Evolutionary conservation across 2,113 vertebrate species (phyloP).

Genomic region (Balaeniceps rex): DNA sequence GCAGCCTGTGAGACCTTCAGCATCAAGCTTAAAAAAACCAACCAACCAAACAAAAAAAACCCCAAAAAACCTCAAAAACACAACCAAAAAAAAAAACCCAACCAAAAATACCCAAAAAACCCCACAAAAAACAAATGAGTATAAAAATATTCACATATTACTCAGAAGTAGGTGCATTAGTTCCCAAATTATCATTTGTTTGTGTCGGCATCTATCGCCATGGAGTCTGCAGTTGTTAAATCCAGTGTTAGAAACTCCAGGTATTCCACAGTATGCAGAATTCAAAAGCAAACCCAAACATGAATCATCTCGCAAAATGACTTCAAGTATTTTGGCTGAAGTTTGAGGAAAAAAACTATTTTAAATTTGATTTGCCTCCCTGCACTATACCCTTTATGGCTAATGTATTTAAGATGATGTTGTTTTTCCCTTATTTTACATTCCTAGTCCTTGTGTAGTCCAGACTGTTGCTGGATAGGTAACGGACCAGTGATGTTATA

Average conservation of each 20-base stretch:
- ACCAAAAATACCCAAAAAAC: no score
- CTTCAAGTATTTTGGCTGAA: neutral
- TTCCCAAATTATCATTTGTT: neutral
- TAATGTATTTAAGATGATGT: neutral
- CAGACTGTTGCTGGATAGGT: neutral
- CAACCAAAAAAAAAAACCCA: no score
- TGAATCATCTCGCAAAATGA: neutral
- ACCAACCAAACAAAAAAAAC: no score
- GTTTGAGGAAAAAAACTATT: neutral
- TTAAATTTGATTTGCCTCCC: neutral
- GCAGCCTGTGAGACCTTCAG: neutral
- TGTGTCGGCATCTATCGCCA: neutral
- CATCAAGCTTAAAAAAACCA: neutral
- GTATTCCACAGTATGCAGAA: neutral
- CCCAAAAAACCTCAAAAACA: no score
- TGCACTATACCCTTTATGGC: neutral
- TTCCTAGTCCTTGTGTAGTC: neutral
- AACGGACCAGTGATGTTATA: neutral
- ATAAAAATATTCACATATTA: neutral
- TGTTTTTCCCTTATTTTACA: neutral
- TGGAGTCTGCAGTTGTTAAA: neutral
- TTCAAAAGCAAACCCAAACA: neutral
- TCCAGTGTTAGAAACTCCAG: neutral
- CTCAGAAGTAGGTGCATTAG: neutral
- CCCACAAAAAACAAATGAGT: neutral